A percentile compares a stretch with the other conserved stretches of the same genome.
These are phyloP conservation scores for Nannospalax galili DNA, from an alignment of 2,113 vertebrate genomes.

Conservation along the genomic window DNA sequence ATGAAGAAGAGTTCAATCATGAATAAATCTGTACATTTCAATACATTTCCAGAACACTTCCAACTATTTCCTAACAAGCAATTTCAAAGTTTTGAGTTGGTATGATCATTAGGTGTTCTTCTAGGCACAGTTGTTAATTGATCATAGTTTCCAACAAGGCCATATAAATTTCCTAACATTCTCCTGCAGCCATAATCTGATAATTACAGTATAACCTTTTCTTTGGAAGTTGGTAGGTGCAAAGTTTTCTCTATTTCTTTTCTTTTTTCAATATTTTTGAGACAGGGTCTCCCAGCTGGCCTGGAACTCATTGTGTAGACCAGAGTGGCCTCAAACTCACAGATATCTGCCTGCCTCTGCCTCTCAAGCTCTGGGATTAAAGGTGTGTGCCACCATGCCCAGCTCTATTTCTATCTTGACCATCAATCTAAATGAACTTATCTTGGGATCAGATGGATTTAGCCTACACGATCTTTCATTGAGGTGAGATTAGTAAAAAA, in stretches of 20 bases:
- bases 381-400: too few species aligned
- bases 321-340: too few species aligned
- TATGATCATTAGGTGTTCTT: too few species aligned
- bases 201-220: background rate
- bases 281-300: too few species aligned
- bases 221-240: background rate
- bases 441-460: slow-evolving; percentile 27
- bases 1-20: background rate
- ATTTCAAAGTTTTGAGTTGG: slow-evolving; percentile 23
- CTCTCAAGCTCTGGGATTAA: too few species aligned
- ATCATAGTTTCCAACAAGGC: background rate
- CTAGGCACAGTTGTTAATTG: background rate
- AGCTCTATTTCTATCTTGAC: slow-evolving; percentile 9
- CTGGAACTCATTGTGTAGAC: too few species aligned
- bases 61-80: background rate
- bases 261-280: too few species aligned
- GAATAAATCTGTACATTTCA: slow-evolving; percentile 3
- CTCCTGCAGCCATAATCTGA: background rate
- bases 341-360: too few species aligned
- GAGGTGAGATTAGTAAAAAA: background rate
- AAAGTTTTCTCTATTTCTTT: slow-evolving; percentile 1
- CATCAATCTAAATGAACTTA: slow-evolving; percentile 32
- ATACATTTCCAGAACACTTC: background rate
- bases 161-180: background rate
- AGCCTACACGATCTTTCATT: slow-evolving; percentile 7